phyloP scores from a whole-genome alignment of 2,797 vertebrate genomes.

The Urocyon cinereoargenteus region DNA sequence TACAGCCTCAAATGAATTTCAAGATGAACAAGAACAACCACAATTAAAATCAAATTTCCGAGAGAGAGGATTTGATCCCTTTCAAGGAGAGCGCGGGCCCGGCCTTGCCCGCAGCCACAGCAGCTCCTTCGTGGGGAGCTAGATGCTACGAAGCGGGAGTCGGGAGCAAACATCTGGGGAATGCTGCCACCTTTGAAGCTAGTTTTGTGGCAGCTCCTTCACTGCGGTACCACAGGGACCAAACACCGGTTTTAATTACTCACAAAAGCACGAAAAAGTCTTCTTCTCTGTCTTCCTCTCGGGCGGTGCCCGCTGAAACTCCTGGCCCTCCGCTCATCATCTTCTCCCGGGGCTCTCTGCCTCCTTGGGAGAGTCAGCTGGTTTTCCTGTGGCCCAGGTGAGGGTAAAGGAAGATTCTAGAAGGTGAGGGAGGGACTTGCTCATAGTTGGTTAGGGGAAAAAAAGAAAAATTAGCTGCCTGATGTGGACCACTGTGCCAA shows the following conservation, averaged over 20 bases:
- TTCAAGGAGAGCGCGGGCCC: not conserved
- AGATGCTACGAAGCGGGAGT: not conserved
- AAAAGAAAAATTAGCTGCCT: not conserved
- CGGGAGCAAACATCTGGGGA: not conserved
- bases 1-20: not conserved
- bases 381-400: not conserved
- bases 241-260: constrained; percentile 9
- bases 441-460: not conserved
- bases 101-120: not conserved
- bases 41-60: constrained; percentile 55
- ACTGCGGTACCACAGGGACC: not conserved
- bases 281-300: not conserved
- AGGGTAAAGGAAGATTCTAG: not conserved
- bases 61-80: constrained; percentile 35
- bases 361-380: not conserved
- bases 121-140: not conserved
- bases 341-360: not conserved
- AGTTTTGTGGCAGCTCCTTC: not conserved
- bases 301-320: not conserved
- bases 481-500: accelerated
- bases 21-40: constrained; percentile 64
- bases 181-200: constrained; percentile 11
- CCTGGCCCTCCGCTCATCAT: accelerated
- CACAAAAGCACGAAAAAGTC: not conserved
- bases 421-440: not conserved